Evolutionary conservation across 2,888 invertebrate species (phyloP).

Genomic region (Apamea sordens): DNA sequence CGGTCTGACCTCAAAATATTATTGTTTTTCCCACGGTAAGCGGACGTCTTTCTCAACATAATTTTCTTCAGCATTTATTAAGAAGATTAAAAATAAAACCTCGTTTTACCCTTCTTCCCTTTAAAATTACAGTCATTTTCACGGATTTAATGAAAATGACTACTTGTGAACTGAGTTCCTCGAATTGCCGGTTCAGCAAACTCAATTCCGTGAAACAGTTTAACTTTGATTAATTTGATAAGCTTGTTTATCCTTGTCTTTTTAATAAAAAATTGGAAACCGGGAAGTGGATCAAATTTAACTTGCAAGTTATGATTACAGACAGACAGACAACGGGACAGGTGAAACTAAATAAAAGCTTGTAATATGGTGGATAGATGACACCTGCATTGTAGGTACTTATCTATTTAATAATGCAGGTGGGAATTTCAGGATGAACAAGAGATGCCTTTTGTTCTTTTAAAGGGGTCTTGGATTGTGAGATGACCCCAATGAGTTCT

Average conservation of each 20-base stretch:
- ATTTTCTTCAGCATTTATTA: slow-evolving; percentile 45
- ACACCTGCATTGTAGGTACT: background rate
- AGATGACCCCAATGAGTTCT: too few species aligned
- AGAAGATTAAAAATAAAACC: slow-evolving; percentile 47
- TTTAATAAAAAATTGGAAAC: too few species aligned
- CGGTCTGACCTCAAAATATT: background rate
- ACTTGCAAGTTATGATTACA: too few species aligned
- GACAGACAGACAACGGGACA: too few species aligned
- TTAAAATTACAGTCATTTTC: slow-evolving; percentile 47
- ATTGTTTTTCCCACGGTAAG: background rate
- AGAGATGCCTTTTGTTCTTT: background rate
- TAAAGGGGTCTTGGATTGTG: background rate
- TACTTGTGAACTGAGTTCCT: slow-evolving; percentile 32
- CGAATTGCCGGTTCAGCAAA: slow-evolving; percentile 39
- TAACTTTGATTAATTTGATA: slow-evolving; percentile 29
- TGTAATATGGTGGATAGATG: background rate
- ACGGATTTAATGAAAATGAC: slow-evolving; percentile 55
- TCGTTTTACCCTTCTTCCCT: slow-evolving; percentile 7
- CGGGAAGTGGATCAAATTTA: too few species aligned
- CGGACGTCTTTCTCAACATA: slow-evolving; percentile 9
- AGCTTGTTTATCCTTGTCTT: slow-evolving; percentile 7
- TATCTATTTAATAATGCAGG: background rate
- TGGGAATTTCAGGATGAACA: background rate
- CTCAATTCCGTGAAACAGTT: slow-evolving; percentile 24
- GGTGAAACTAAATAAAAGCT: too few species aligned